Base-by-base conservation (phyloP, 2,888 invertebrate species). In the Sycophila texana region DNA sequence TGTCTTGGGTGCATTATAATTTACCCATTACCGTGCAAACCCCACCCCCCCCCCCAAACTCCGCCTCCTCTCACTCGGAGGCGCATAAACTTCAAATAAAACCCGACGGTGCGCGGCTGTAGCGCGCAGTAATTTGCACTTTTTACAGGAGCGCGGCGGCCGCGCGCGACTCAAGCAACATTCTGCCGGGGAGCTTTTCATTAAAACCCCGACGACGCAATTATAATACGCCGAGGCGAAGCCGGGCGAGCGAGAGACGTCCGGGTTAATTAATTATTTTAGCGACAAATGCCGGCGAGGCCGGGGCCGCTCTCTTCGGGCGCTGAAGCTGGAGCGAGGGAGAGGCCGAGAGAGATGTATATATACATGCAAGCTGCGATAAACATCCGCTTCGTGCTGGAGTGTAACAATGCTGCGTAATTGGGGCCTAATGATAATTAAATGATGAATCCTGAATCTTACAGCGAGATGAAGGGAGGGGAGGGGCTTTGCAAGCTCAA, bases 251-350 rank as follows among this genome's bases (percentile, higher is more conserved):
- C 13, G 39, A n/a, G 30, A 16, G 39, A 39, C 39, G 39, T 14
- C 20, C 16, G 67, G 49, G 85, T 85, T 87, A 88, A 88, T 88
- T 88, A 88, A 87, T 87, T 87, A 87, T 88, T 87, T 84, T 85
- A 73, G 84, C 75, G 85, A 87, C 84, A 86, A 86, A 87, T 86
- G 85, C 80, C 79, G 7, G 39, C 39, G 39, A 79, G 79, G 77
- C 74, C 47, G 18, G 10, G 51, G 12, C 30, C 4, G n/a, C 30
- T 30, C 30, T 30, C 30, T 2, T 4, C 2, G 30, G 2, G 2
- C 2, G 39, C 39, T 39, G 39, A 18, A 68, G 70, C 18, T 20
- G 10, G 67, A 26, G 14, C 3, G 3, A 20, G 58, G 57, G 16
- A 49, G 47, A 71, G n/a, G n/a, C n/a, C n/a, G 39, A 57, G 18